These are phyloP conservation scores for Linhomoeus sp. DNA, from an alignment of 2,888 invertebrate species.

Conservation along the genomic window DNA sequence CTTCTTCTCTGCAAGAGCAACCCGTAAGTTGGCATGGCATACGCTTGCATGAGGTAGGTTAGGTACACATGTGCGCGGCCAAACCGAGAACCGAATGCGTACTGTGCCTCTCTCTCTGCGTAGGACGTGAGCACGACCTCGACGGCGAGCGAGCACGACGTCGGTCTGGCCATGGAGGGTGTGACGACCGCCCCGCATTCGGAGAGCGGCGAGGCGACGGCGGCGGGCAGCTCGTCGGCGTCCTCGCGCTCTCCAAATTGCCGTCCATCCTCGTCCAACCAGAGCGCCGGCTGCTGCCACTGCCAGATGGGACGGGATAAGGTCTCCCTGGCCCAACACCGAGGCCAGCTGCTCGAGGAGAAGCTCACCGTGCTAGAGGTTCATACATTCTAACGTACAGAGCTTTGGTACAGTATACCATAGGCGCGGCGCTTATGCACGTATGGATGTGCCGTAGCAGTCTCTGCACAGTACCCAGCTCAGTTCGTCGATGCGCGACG, in stretches of 20 bases:
- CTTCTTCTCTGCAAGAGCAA: neutral
- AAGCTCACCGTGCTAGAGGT: conserved; percentile 1
- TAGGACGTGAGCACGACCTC: too few species aligned
- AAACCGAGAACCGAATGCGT: too few species aligned
- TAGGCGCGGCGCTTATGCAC: neutral
- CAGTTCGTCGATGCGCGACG: neutral
- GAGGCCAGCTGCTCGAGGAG: conserved; percentile 1
- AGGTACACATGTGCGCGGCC: too few species aligned
- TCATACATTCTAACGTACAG: too few species aligned
- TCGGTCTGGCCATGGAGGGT: neutral
- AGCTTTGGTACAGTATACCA: neutral
- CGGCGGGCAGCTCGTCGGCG: neutral
- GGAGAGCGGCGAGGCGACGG: neutral
- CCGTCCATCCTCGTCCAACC: neutral
- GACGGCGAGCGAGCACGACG: too few species aligned
- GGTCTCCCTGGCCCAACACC: conserved; percentile 3
- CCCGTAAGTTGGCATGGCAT: neutral
- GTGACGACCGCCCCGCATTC: neutral
- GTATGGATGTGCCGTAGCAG: too few species aligned
- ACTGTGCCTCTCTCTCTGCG: too few species aligned
- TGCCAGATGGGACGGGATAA: neutral
- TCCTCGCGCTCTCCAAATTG: too few species aligned
- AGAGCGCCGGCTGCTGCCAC: neutral
- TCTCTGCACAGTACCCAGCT: neutral
- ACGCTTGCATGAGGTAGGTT: too few species aligned